Conservation (phyloP, 2,888 invertebrate species). For the Escarpia spicata region DNA sequence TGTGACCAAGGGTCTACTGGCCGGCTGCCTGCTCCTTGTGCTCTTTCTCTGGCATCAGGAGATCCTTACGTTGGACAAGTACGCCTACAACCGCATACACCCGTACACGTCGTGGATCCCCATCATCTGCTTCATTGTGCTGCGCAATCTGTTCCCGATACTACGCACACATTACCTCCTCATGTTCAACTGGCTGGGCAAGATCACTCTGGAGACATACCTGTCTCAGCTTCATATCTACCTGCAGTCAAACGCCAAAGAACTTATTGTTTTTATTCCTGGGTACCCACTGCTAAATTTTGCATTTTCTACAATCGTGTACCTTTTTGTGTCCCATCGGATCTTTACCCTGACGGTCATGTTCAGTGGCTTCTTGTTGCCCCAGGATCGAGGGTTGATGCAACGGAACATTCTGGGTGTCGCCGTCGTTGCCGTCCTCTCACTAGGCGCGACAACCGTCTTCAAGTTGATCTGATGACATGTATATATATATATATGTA, state of each 20-base stretch:
- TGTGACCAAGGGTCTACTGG: background rate
- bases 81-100: slow-evolving; percentile 47
- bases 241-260: slow-evolving; percentile 54
- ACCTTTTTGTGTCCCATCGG: slow-evolving; percentile 47
- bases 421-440: background rate
- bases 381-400: slow-evolving; percentile 28
- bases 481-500: background rate
- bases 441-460: background rate
- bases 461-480: background rate
- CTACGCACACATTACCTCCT: slow-evolving; percentile 46
- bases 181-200: slow-evolving; percentile 52
- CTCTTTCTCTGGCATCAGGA: slow-evolving; percentile 43
- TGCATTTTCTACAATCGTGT: slow-evolving; percentile 49
- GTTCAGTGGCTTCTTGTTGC: slow-evolving; percentile 47
- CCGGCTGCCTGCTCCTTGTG: slow-evolving; percentile 20
- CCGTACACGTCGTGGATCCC: slow-evolving; percentile 51
- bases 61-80: slow-evolving; percentile 45
- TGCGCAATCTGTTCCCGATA: slow-evolving; percentile 49
- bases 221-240: slow-evolving; percentile 55
- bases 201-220: slow-evolving; percentile 57
- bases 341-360: slow-evolving; percentile 50
- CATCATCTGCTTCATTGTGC: slow-evolving; percentile 47
- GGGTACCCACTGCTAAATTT: slow-evolving; percentile 47
- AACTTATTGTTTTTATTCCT: slow-evolving; percentile 48
- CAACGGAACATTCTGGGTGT: background rate